Percentiles rank a stretch among this genome's conserved stretches.
Conservation (phyloP, 2,797 vertebrate genomes). For the Peromyscus nudipes region DNA sequence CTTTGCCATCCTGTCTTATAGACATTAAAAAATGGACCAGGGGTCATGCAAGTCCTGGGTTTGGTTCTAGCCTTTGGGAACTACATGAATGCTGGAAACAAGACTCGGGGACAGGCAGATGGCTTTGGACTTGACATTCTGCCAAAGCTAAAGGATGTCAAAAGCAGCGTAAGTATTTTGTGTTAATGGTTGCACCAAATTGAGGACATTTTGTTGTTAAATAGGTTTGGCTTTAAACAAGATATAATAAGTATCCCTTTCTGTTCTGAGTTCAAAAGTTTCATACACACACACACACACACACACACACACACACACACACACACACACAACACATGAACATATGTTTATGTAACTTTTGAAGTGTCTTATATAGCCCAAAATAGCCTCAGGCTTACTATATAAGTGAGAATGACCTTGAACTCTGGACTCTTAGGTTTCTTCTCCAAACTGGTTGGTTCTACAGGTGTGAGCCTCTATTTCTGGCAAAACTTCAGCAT, state of each 20-base stretch:
- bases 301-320: background rate
- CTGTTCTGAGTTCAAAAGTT: background rate
- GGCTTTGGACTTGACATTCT: conserved; percentile 98
- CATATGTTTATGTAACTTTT: background rate
- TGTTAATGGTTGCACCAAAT: background rate
- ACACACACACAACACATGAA: background rate
- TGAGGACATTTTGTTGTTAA: background rate
- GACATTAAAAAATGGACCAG: conserved; percentile 92
- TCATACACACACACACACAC: background rate
- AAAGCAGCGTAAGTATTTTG: conserved; percentile 95
- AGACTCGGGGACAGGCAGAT: conserved; percentile 97
- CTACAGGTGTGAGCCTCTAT: background rate
- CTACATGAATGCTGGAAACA: conserved; percentile 99
- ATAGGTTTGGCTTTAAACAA: background rate
- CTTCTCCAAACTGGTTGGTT: background rate
- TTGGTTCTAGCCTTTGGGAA: conserved; percentile 98
- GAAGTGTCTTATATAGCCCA: background rate
- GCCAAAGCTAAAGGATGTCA: conserved; percentile 98
- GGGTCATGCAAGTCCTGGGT: conserved; percentile 94
- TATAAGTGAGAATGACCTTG: background rate
- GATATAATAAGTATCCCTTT: conserved; percentile 23
- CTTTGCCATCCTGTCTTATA: conserved; percentile 83
- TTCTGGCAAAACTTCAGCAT: background rate
- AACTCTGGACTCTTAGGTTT: background rate
- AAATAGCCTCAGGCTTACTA: background rate